Evolutionary conservation across 1,140 invertebrate species (phyloP), one percentile per base, ranked within the genome.

Genomic region (Macrostomum lignano): DNA sequence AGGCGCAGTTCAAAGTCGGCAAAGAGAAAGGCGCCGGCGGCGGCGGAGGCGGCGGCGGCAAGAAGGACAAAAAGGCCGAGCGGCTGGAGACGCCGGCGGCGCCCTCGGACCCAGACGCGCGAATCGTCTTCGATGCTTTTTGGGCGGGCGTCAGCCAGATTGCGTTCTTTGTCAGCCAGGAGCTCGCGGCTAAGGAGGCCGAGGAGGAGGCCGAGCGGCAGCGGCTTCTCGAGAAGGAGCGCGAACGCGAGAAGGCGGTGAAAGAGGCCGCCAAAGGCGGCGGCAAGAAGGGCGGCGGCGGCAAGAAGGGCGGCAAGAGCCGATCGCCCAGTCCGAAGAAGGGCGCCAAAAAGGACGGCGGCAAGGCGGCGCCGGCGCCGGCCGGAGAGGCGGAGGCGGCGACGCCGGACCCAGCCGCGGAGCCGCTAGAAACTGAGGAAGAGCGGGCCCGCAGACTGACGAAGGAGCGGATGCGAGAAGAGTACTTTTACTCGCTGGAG

Each of bases 251-350:
- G 50, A 38, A 51, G 21, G 31, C 38, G 19, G 24, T 35, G 17
- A 51, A 53, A 31, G 34, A 47, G 23, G 44, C 48, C 15, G 46
- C 46, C 1, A 43, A 37, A 31, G 20, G 42, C 42, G 17, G 25
- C 17, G 14, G 31, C 1, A 11, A 28, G 43, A 40, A 36, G 40
- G 39, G 3, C 31, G 40, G 33, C 23, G 42, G 42, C 36, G 43
- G 43, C 9, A 44, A 48, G 34, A 40, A 43, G 31, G 43, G 40
- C 11, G 47, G 48, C 30, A 40, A 35, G 25, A 52, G 47, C 38
- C 36, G 48, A 7, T 48, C 44, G 36, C 47, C 53, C 2, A 47
- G 46, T 17, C 47, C 51, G 14, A 55, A 51, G 40, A 55, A 55
- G 40, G 41, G 43, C 21, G 36, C 26, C 4, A 28, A 28, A 28